Evolutionary conservation across 2,113 vertebrate genomes (phyloP), one percentile per base, ranked within the genome.

Genomic region (Cariama cristata): DNA sequence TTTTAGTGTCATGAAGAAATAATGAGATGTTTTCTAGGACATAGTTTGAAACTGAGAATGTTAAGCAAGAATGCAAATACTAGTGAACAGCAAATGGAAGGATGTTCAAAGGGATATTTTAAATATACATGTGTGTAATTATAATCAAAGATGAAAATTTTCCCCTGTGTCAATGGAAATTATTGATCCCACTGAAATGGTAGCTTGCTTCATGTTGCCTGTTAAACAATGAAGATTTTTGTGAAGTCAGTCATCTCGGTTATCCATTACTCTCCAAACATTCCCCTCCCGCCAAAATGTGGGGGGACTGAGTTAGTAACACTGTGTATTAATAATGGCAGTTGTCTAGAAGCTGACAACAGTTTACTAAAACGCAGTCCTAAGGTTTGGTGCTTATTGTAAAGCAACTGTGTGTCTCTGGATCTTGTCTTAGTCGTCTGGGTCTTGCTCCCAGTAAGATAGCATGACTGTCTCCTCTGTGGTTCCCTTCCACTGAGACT

Each of bases 201-300:
- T 16, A 19, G 14, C 23, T 75, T 88, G 7, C 14, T 40, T 76
- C 35, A 8, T 76, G 19, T 66, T 59, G 11, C 27, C 33, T 59
- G 20, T 71, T 47, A 52, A 63, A 58, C 9, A 19, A 10, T 52
- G 33, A 77, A 59, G 50, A 40, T 42, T 64, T 72, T 42, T 66
- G 16, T 64, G 3, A 59, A 59, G 30, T 64, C 21, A 28, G 22
- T 69, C 32, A 28, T 26, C 33, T 27, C 59, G 38, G 19, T 45
- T 24, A 55, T 56, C 30, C 0, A 0, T 68, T 55, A 18, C 32
- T 62, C 26, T 47, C 20, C 44, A 45, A 30, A 45, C 15, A 40
- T 38, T 2, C 5, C 20, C 4, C 2, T 27, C 21, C 6, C 12
- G 3, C 14, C 11, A 24, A 8, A 69, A 20, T 22, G 22, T 40